Evolutionary conservation across 2,797 vertebrate species (phyloP).

Genomic region (Thripadectes ignobilis): DNA sequence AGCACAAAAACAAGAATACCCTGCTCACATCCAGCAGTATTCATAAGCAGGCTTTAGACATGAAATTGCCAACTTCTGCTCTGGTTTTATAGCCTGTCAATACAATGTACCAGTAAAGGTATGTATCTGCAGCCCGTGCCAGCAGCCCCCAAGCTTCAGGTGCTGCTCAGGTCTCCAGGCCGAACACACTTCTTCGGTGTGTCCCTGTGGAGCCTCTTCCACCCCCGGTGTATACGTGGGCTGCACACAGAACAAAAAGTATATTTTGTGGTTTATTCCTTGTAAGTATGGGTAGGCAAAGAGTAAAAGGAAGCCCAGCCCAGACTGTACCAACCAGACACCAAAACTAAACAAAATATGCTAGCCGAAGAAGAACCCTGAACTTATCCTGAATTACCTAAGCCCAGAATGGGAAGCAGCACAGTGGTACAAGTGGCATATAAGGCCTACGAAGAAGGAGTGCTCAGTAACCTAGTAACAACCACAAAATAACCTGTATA

Average conservation of each 20-base stretch:
- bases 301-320: neutral
- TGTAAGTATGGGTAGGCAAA: neutral
- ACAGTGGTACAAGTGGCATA: rapidly evolving
- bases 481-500: neutral
- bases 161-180: neutral
- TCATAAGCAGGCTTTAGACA: neutral
- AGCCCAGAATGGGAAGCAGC: neutral
- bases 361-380: neutral
- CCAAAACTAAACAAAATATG: neutral
- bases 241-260: neutral
- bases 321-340: neutral
- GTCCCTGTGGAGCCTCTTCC: neutral
- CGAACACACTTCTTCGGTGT: rapidly evolving
- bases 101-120: neutral
- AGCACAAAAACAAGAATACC: slow-evolving; percentile 35
- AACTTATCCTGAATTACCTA: neutral
- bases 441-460: neutral
- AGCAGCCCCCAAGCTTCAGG: neutral
- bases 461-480: neutral
- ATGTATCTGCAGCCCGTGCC: neutral
- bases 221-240: rapidly evolving
- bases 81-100: neutral
- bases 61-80: neutral
- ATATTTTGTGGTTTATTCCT: neutral
- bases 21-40: neutral